Evolutionary conservation across 2,888 invertebrate genomes (phyloP), one percentile per base, ranked within the genome.

Genomic region (Tetheella fluctuosa): DNA sequence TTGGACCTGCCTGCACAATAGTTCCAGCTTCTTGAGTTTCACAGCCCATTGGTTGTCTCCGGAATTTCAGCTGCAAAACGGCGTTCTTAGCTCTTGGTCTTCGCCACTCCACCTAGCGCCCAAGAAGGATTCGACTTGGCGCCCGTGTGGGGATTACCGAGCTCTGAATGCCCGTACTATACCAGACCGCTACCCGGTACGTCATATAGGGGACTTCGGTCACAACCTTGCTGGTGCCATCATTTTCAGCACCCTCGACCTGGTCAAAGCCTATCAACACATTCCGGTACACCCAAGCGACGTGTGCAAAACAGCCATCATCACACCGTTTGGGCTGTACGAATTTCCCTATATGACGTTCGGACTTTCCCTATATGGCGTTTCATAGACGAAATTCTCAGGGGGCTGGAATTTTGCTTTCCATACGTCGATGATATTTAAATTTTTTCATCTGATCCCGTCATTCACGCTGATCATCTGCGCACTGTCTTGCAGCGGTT

Each of bases 71-170:
- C 62, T 74, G 39, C 25, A 72, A 63, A 4, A 25, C 25, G n/a
- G n/a, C n/a, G n/a, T n/a, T n/a, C n/a, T n/a, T n/a, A 25, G 25
- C 25, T 25, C 25, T 4, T 25, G 25, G 25, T 25, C 25, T 5
- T 25, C 25, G 25, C 25, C 25, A 2, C 25, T 25, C 25, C 25
- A 25, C 25, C 25, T 25, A 2, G 25, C 25, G 25, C 25, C 25
- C 25, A 63, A 58, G 37, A 54, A 59, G 23, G 60, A 64, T 10
- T 12, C 13, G 7, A 23, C 52, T 4, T 60, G 59, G 59, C 57
- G 81, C 6, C 75, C 76, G 0, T n/a, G 84, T 60, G 80, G 81
- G 0, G 80, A 86, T 53, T 83, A 77, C 59, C 59, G 84, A 0
- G 37, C 37, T 1, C 60, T 83, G 0, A 83, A 81, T 57, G 68